Base-by-base conservation (phyloP, 2,797 vertebrate species). In the Cheirogaleus major region DNA sequence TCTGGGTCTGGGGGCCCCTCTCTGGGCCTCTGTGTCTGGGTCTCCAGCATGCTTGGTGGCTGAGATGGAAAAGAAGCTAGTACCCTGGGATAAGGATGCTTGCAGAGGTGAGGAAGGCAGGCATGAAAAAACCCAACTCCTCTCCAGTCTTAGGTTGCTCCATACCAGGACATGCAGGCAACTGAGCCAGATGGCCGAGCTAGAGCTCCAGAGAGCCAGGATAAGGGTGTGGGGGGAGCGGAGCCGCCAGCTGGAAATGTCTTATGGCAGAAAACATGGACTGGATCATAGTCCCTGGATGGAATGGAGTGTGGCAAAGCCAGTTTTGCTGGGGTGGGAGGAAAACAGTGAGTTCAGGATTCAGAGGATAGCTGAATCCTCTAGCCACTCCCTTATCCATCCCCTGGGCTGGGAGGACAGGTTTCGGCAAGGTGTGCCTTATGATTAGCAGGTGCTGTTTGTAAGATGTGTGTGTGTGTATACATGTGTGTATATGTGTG, bases 241-340 rank as follows among this genome's bases (percentile, higher is more conserved):
- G 78, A 81, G 61, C 92, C 41, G 59, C 70, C 79, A 18, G 63
- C 86, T 22, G 69, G 57, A 63, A 85, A 18, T 1, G 38, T 67
- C 57, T 72, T 43, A 8, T 43, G 52, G 41, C 2, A 4, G 45
- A 97, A 97, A 93, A 95, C 5, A 17, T 5, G 88, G 69, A 63
- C 57, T 89, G 94, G 96, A 97, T 87, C 38, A 0, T 0, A 0
- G 55, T 20, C 52, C 15, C 79, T 50, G 8, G 48, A 1, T 63
- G 87, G 96, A 94, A 85, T 9, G 82, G 96, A 88, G 52, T 72
- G 81, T 32, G 17, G 38, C 76, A 84, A 67, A 94, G 73, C n/a
- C 83, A 55, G 55, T 35, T 91, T 55, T 65, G 79, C 61, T 48
- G 3, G 65, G 32, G 45, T 45, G 43, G 59, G 13, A 92, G 43